Base-by-base conservation (phyloP, 92 coral and sea anemone genomes). In the Micromussa lordhowensis region DNA sequence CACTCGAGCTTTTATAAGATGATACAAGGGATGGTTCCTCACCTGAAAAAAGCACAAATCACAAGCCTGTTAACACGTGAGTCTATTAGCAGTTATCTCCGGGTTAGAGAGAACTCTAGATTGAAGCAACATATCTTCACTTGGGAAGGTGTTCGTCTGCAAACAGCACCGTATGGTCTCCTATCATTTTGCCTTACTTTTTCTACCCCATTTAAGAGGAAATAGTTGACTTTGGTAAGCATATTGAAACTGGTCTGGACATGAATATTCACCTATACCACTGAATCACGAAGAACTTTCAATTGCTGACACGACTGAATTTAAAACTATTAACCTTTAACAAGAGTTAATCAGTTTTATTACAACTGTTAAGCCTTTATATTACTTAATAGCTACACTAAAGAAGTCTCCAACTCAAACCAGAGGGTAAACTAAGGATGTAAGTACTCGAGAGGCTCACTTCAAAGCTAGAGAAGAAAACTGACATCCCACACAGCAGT, bases 1-100 rank as follows among this genome's bases (percentile, higher is more conserved):
- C 44, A 98, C 99, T 68, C 97, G 93, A 12, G 98, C 99, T 94
- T 98, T 98, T 81, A 98, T 98, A 72, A 98, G 92, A 79, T 98
- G 99, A 80, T 98, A 98, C 32, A 90, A 88, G 26, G 99, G 99
- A 38, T 97, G 96, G 35, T 98, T 96, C 79, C 99, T 92, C 30
- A 98, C 99, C 99, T 98, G 54, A n/a, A 31, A 69, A 32, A 58
- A 64, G 44, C 40, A 84, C 57, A 59, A 54, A n/a, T 18, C 18
- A 18, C 16, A 19, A 68, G 76, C 40, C 16, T 30, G 72, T 21
- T 74, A 29, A 68, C 32, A 24, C 51, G 10, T 44, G 51, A 44
- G 13, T 44, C 1, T 44, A 44, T 7, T 44, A 44, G 51, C 51
- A 8, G 13, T 44, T 5, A 44, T 44, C 1, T 44, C 51, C 51